Evolutionary conservation across 2,888 invertebrate species (phyloP), one percentile per base, ranked within the genome.

Genomic region (Hoplodrina blanda): DNA sequence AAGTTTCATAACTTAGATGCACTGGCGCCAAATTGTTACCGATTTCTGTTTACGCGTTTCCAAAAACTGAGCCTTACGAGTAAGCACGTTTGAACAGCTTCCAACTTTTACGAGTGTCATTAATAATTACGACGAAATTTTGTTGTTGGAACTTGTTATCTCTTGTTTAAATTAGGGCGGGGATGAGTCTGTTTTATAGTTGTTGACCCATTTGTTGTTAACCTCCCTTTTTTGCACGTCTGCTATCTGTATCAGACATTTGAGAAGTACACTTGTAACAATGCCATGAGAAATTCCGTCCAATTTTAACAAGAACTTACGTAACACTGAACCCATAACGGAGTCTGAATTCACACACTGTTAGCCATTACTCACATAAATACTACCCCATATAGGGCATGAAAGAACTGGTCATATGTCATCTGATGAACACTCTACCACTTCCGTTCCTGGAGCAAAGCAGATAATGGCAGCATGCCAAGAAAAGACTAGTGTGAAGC

Each of bases 1-100:
- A 85, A 81, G 86, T 87, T 86, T 85, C 85, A 86, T 87, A 88
- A 90, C 82, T 89, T 87, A 83, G 86, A 83, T 88, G 90, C 90
- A 90, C 87, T 86, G 89, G 88, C 91, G 90, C 91, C 90, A 87
- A 91, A 90, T 88, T 88, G 88, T 84, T 88, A 87, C 84, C 85
- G 82, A 88, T 90, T 89, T 87, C 85, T 87, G 89, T 87, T 88
- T 87, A 88, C 86, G 84, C 82, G 64, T 78, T 82, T 80, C 74
- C 73, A 73, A 71, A 71, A 72, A 68, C 69, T 80, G 61, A 70
- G 62, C 67, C 69, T 82, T 85, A 79, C 78, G 82, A 83, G 83
- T 81, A 64, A 81, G 69, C 76, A 85, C 83, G 81, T 83, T 86
- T 74, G 63, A 81, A 73, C 67, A 72, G 79, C 33, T 68, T 78